These are phyloP conservation scores for Thaumatotibia leucotreta DNA, from an alignment of 1,140 invertebrate genomes.

Conservation along the genomic window DNA sequence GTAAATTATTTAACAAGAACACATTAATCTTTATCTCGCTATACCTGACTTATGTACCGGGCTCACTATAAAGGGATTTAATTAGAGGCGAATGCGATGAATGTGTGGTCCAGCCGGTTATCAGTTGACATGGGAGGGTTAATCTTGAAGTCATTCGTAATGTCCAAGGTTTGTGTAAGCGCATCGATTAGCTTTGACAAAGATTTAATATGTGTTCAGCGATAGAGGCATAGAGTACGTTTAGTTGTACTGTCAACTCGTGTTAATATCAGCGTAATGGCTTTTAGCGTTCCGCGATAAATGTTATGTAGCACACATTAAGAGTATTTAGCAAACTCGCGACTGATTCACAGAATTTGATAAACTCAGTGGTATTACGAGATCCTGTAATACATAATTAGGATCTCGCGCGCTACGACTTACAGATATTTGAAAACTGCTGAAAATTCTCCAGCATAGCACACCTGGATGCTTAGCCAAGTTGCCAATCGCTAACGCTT, in stretches of 20 bases:
- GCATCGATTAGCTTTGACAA: constrained; percentile 32
- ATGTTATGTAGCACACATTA: too few species aligned
- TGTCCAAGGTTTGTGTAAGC: constrained; percentile 31
- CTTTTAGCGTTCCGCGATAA: neutral
- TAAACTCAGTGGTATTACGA: too few species aligned
- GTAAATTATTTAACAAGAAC: constrained; percentile 64
- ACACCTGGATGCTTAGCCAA: too few species aligned
- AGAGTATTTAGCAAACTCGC: too few species aligned
- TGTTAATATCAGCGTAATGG: neutral
- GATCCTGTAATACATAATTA: too few species aligned
- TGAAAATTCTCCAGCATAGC: too few species aligned
- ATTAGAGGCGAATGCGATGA: constrained; percentile 55
- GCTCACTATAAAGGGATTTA: constrained; percentile 54
- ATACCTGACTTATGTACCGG: constrained; percentile 48
- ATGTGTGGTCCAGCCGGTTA: constrained; percentile 58
- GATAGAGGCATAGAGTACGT: neutral
- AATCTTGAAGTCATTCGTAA: constrained; percentile 53
- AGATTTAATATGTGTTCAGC: constrained; percentile 19
- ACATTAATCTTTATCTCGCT: constrained; percentile 62
- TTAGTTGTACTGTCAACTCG: neutral
- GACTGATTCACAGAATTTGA: too few species aligned
- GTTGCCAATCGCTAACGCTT: too few species aligned
- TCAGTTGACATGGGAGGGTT: constrained; percentile 51
- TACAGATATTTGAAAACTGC: too few species aligned
- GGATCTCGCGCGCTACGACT: too few species aligned